Conservation (phyloP, 2,797 vertebrate species). For the Oreochromis mossambicus region DNA sequence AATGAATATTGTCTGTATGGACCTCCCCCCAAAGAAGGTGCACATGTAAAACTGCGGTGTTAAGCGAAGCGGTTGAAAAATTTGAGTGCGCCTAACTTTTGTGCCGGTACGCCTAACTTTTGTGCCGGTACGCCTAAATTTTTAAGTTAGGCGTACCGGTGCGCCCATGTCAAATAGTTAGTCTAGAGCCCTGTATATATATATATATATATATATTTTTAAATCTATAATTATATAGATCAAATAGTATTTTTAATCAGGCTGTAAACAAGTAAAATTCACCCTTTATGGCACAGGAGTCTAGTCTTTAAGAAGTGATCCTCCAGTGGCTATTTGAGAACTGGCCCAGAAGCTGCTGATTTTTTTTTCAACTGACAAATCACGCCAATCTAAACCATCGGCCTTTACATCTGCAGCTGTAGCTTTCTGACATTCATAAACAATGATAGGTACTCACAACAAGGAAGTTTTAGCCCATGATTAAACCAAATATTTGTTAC, state of each 20-base stretch:
- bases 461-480: background rate
- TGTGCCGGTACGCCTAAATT: too few species aligned
- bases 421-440: background rate
- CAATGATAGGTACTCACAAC: background rate
- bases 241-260: rapidly evolving
- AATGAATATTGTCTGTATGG: too few species aligned
- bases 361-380: background rate
- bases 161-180: too few species aligned
- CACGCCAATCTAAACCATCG: background rate
- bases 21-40: too few species aligned
- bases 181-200: too few species aligned
- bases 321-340: background rate
- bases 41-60: too few species aligned
- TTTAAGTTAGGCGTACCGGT: too few species aligned
- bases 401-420: background rate
- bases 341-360: background rate
- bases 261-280: background rate
- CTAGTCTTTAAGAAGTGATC: background rate
- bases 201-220: background rate
- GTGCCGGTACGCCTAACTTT: too few species aligned
- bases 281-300: background rate
- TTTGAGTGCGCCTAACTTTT: too few species aligned
- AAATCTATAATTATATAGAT: background rate
- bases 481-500: background rate
- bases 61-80: too few species aligned